Base-by-base conservation (phyloP, 2,113 vertebrate species). In the Cynoglossus semilaevis region DNA sequence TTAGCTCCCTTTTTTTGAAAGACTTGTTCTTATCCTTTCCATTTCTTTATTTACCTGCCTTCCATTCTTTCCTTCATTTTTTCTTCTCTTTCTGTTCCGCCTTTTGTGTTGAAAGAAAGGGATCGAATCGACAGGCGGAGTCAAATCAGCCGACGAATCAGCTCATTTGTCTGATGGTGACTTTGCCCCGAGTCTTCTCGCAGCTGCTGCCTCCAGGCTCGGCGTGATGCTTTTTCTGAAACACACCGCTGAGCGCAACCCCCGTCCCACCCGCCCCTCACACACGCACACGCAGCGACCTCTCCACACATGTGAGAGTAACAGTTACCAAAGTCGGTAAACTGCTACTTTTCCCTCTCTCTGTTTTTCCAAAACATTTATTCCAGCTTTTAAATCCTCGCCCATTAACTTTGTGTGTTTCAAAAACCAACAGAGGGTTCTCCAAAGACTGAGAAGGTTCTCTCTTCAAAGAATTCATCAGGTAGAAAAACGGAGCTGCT, bases 91-190 rank as follows among this genome's bases (percentile, higher is more conserved):
- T 17, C 19, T 55, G 38, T 45, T 42, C 38, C 34, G 44, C 18
- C 37, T 40, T n/a, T n/a, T 54, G 54, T 55, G 45, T 57, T 51
- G 41, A 35, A 38, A 34, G 67, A 78, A 80, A 68, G 63, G 67
- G 70, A 64, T 86, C 77, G 80, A 69, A 82, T 77, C 56, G 66
- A 74, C 81, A 70, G 72, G 58, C 47, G 44, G 58, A 47, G 80
- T 73, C 81, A 78, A 80, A 81, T 84, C 77, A 80, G 62, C 62
- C 70, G 70, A 77, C 69, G 77, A 76, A 86, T 86, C 67, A 79
- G 52, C 70, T 73, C 52, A 77, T 82, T 82, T 83, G 77, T 78
- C 74, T 77, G 54, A 85, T 77, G 72, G 76, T 67, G 74, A 76
- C 69, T 80, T 81, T 83, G 77, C 73, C 71, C 54, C 9, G 9